Percentiles rank a stretch among this genome's conserved stretches.
phyloP scores from a whole-genome alignment of 2,797 vertebrate genomes.

The Tachyglossus aculeatus region DNA sequence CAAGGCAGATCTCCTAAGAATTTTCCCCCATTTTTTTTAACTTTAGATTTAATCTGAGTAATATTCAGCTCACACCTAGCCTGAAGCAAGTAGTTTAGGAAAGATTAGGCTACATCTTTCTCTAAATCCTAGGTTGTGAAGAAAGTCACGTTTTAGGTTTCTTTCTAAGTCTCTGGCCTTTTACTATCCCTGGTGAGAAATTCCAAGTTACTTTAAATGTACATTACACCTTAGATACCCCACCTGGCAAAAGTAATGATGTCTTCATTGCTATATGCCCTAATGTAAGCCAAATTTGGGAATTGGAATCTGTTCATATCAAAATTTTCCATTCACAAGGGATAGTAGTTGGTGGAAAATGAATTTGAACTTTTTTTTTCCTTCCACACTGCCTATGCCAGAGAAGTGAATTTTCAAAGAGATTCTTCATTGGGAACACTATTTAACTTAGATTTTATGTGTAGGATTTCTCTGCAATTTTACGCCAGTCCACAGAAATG shows the following conservation, averaged over 20 bases:
- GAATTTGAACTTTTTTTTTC: too few relatives aligned
- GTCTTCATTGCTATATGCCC: too few relatives aligned
- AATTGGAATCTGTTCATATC: slow-evolving; percentile 9
- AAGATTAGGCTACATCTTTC: slow-evolving; percentile 35
- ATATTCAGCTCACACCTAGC: slow-evolving; percentile 28
- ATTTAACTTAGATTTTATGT: too few relatives aligned
- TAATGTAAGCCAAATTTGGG: neutral
- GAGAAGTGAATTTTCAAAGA: too few relatives aligned
- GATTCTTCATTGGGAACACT: too few relatives aligned
- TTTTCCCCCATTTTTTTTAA: slow-evolving; percentile 55
- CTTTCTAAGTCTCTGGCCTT: neutral
- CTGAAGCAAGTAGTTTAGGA: slow-evolving; percentile 16
- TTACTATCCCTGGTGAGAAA: neutral
- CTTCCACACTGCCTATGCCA: too few relatives aligned
- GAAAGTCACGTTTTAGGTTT: slow-evolving; percentile 1
- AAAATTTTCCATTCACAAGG: neutral
- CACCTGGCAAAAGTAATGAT: too few relatives aligned
- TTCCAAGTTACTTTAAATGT: too few relatives aligned
- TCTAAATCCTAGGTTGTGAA: slow-evolving; percentile 22
- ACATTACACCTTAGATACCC: too few relatives aligned
- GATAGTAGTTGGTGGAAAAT: too few relatives aligned
- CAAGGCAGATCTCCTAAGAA: slow-evolving; percentile 44
- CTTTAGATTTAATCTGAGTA: slow-evolving; percentile 59
- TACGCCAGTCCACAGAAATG: too few relatives aligned
- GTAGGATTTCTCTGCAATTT: too few relatives aligned